Base-by-base conservation (phyloP, 2,797 vertebrate genomes). In the Sparus aurata region DNA sequence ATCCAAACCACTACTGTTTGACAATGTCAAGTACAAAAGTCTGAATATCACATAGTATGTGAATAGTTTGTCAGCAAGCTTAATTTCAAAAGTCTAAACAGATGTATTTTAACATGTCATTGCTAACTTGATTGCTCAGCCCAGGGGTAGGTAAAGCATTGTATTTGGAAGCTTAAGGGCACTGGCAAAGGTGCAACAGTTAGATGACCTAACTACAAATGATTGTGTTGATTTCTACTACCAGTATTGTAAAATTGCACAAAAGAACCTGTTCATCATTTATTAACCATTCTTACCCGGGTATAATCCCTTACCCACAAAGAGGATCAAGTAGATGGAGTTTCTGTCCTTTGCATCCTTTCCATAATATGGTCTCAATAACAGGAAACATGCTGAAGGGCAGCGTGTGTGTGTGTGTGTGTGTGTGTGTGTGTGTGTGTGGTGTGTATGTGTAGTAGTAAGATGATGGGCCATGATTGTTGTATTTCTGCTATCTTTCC, bases 401-500 rank as follows among this genome's bases (percentile, higher is more conserved):
- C 60, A 60, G 25, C 27, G n/a, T 53, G 23, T 60, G 43, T 38
- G 41, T 22, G 25, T 23, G 52, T 53, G 25, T 53, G 25, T 22
- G 25, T 30, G 17, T 60, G 38, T 53, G n/a, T n/a, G 30, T 30
- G 30, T 27, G 27, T 23, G 25, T 30, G 17, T 60, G 43, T 54
- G 30, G 30, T 30, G 30, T 23, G 25, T 30, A 17, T 60, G 43
- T 54, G 25, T 3, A 25, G 25, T 30, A 30, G 5, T 30, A 30
- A 50, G 20, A 78, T 77, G 79, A 86, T 52, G 52, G 54, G 46
- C 38, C 49, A 74, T 83, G 59, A 45, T 80, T 80, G 59, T 73
- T 89, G 69, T 50, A 83, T 84, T 88, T 89, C 69, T 84, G 68
- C 76, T 80, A 78, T 83, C 77, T 81, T 74, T 83, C 49, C 73